Percentiles rank a stretch among this genome's conserved stretches.
phyloP scores from a whole-genome alignment of 2,888 invertebrate species.

The Galerucella calmariensis region DNA sequence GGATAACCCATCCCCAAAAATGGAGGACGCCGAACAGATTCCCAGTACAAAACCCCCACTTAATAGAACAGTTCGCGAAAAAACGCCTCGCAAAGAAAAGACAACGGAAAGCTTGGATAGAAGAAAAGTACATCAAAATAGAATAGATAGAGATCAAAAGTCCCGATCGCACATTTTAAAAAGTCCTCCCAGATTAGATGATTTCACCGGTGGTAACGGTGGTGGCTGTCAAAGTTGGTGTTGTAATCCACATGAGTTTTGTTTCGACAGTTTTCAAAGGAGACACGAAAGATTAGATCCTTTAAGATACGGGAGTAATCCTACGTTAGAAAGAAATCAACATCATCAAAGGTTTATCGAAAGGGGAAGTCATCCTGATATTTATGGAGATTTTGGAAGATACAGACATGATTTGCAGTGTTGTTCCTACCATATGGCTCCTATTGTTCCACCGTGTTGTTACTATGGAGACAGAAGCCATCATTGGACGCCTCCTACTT shows the following conservation, averaged over 20 bases:
- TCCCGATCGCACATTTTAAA: conserved; percentile 69
- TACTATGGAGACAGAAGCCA: conserved; percentile 58
- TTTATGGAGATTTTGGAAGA: conserved; percentile 57
- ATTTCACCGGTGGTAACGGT: conserved; percentile 48
- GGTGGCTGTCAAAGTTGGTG: conserved; percentile 60
- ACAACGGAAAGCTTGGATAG: conserved; percentile 69
- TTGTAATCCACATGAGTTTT: conserved; percentile 58
- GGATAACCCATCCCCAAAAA: conserved; percentile 51
- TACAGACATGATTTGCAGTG: conserved; percentile 56
- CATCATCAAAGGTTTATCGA: conserved; percentile 44
- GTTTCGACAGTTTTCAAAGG: conserved; percentile 71
- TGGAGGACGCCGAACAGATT: conserved; percentile 52
- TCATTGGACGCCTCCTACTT: conserved; percentile 60
- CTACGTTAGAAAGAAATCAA: conserved; percentile 60
- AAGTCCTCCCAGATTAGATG: conserved; percentile 60
- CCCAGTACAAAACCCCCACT: conserved; percentile 58
- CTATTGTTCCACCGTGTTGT: conserved; percentile 58
- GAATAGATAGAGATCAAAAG: conserved; percentile 73
- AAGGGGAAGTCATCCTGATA: conserved; percentile 63
- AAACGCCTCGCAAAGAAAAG: conserved; percentile 56
- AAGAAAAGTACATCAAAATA: conserved; percentile 60
- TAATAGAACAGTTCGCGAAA: conserved; percentile 53
- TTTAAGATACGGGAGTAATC: conserved; percentile 65
- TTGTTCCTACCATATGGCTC: conserved; percentile 59
- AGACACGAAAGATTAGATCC: conserved; percentile 68